Conservation (phyloP, 2,797 vertebrate species). For the Tapera naevia region DNA sequence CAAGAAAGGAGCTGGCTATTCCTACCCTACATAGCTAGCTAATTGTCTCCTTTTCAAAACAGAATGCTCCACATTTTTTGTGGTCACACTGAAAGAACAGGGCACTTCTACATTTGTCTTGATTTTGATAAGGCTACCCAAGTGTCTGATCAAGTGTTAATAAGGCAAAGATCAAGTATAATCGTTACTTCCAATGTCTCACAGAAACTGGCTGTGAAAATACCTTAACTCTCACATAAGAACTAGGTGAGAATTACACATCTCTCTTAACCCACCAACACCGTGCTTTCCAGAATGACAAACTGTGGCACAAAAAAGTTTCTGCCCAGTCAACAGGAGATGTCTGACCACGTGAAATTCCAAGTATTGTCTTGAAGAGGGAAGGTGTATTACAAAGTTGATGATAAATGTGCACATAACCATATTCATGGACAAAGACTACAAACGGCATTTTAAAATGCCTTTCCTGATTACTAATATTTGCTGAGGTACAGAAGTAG, state of each 20-base stretch:
- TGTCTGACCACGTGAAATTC: too few relatives aligned
- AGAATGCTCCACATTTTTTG: background rate
- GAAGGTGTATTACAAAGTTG: background rate
- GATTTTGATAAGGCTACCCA: background rate
- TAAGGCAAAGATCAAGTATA: background rate
- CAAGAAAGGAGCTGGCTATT: background rate
- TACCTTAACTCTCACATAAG: background rate
- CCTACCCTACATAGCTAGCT: background rate
- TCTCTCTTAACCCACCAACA: background rate
- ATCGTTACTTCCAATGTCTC: background rate
- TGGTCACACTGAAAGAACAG: background rate
- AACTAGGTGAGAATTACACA: background rate
- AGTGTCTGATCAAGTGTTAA: background rate
- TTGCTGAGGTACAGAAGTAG: background rate
- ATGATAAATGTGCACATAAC: background rate
- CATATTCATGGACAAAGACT: background rate
- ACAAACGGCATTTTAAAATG: background rate
- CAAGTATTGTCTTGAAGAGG: too few relatives aligned
- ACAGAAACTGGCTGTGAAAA: background rate
- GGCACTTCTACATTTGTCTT: background rate
- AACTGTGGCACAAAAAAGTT: background rate
- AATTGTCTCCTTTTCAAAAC: background rate
- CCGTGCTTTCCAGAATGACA: background rate
- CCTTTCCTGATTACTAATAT: background rate
- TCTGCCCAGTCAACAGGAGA: background rate